Evolutionary conservation across 2,888 invertebrate genomes (phyloP).

Genomic region (Clusia tigrina): DNA sequence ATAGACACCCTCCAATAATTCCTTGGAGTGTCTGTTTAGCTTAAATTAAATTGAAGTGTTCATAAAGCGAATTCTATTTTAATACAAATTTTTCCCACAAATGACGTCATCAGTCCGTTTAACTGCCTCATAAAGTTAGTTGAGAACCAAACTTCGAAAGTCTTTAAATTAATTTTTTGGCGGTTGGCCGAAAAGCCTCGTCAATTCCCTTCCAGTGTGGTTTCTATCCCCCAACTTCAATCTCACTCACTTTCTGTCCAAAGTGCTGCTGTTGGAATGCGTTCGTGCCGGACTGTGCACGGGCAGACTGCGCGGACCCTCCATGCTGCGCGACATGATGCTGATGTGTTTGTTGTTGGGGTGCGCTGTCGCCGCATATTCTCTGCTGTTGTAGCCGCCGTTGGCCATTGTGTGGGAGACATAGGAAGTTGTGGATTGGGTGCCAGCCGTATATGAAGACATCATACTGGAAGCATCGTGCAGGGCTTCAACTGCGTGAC

Average conservation of each 20-base stretch:
- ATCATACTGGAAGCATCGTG: conserved; percentile 54
- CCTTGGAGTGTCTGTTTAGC: no score
- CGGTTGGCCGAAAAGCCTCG: no score
- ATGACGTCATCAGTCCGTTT: no score
- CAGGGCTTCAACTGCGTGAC: conserved; percentile 62
- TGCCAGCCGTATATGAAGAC: conserved; percentile 50
- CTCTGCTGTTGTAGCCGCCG: conserved; percentile 40
- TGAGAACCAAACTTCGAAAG: neutral
- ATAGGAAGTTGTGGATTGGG: conserved; percentile 39
- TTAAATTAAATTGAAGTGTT: no score
- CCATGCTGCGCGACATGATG: conserved; percentile 70
- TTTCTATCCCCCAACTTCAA: neutral
- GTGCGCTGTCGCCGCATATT: conserved; percentile 39
- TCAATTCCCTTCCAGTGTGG: neutral
- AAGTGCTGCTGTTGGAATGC: conserved; percentile 64
- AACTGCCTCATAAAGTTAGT: no score
- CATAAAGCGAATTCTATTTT: no score
- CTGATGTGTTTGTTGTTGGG: conserved; percentile 56
- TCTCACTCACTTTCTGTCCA: conserved; percentile 67
- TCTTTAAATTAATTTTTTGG: neutral
- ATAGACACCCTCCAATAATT: no score
- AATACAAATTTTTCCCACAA: no score
- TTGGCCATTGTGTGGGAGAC: conserved; percentile 32
- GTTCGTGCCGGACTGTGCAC: conserved; percentile 63
- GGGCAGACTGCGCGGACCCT: conserved; percentile 69